Conservation (phyloP, 2,113 vertebrate species). For the Melanerpes formicivorus region DNA sequence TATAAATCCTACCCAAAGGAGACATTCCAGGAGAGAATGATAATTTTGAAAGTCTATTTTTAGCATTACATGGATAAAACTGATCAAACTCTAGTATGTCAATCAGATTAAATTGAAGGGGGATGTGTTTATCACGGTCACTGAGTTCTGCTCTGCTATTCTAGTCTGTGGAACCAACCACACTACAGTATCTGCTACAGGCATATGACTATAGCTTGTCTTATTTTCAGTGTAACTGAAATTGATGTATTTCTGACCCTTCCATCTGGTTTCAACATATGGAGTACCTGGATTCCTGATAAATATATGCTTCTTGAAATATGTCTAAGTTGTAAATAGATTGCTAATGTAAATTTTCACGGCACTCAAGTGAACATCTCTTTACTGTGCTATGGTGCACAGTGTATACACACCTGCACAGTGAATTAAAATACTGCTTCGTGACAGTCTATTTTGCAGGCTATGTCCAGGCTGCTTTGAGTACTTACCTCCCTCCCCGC, state of each 20-base stretch:
- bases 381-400: neutral
- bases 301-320: neutral
- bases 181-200: neutral
- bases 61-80: neutral
- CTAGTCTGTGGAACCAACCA: neutral
- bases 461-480: rapidly evolving
- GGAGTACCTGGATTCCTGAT: neutral
- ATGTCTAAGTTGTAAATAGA: neutral
- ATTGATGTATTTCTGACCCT: neutral
- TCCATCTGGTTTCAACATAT: neutral
- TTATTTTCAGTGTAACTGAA: neutral
- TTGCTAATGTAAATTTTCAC: neutral
- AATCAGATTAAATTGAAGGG: neutral
- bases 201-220: neutral
- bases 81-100: neutral
- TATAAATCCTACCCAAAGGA: neutral
- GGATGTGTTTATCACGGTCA: neutral
- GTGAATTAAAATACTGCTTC: neutral
- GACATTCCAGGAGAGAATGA: neutral
- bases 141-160: neutral
- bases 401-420: rapidly evolving
- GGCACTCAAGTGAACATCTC: neutral
- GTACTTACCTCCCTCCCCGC: neutral
- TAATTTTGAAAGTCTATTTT: neutral
- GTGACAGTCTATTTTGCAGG: neutral